Evolutionary conservation across 2,113 vertebrate genomes (phyloP).

Genomic region (Gambusia holbrooki): DNA sequence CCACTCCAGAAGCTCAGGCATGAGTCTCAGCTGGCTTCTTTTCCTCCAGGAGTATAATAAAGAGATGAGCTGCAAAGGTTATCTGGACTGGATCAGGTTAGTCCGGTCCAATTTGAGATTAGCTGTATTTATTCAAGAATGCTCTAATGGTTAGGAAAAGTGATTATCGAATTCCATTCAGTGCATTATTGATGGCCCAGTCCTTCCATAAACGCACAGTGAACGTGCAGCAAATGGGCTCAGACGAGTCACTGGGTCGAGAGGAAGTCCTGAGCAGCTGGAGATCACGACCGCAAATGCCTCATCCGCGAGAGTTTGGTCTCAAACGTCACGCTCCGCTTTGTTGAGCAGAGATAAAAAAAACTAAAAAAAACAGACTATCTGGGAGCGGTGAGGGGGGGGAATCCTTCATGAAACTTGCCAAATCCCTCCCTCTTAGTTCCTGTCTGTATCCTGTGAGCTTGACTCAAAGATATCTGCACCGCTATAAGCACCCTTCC

Average conservation of each 20-base stretch:
- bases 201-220: neutral
- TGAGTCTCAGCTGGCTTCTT: constrained; percentile 13
- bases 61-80: constrained; percentile 21
- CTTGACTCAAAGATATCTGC: neutral
- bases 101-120: neutral
- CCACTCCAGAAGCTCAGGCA: constrained; percentile 48
- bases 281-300: constrained; percentile 50
- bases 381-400: neutral
- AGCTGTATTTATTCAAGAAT: neutral
- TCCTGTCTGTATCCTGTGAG: neutral
- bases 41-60: constrained; percentile 42
- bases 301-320: neutral
- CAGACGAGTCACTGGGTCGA: constrained; percentile 12
- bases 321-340: constrained; percentile 5
- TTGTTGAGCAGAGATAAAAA: constrained; percentile 10
- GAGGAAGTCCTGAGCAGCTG: constrained; percentile 53
- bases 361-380: neutral
- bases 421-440: neutral
- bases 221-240: neutral
- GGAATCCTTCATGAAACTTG: neutral
- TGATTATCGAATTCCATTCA: neutral
- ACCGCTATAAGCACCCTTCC: neutral
- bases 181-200: neutral
- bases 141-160: neutral
- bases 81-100: constrained; percentile 8